Evolutionary conservation across 2,888 invertebrate genomes (phyloP).

Genomic region (Dorcus parallelipipedus): DNA sequence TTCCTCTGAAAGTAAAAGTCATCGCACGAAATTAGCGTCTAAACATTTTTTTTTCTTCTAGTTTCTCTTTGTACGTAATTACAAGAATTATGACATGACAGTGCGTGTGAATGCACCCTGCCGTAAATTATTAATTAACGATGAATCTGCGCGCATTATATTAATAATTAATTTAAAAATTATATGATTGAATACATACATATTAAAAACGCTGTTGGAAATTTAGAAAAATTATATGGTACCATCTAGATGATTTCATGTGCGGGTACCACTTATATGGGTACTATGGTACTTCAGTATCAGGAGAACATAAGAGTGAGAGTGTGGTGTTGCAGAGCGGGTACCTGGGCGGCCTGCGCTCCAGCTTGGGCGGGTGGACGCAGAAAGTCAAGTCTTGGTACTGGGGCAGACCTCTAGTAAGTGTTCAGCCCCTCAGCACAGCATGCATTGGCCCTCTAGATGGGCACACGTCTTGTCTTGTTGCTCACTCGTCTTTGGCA

Average conservation of each 20-base stretch:
- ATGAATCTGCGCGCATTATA: not conserved
- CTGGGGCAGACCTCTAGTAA: conserved; percentile 96
- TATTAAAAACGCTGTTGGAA: no score
- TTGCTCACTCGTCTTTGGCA: conserved; percentile 11
- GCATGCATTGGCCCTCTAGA: conserved; percentile 14
- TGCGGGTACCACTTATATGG: conserved; percentile 16
- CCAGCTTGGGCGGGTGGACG: conserved; percentile 93
- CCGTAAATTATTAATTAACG: not conserved
- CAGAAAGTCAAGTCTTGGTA: conserved; percentile 96
- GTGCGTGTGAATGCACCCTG: no score
- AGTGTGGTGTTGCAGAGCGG: conserved; percentile 67
- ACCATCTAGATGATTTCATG: not conserved
- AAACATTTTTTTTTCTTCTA: no score
- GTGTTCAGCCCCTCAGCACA: conserved; percentile 47
- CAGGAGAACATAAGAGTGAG: conserved; percentile 24
- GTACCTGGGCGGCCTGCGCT: conserved; percentile 90
- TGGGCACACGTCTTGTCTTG: conserved; percentile 21
- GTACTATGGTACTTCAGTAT: conserved; percentile 24
- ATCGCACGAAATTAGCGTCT: no score
- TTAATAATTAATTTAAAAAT: not conserved
- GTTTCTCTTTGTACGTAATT: no score
- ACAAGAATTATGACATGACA: no score
- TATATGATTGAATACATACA: no score
- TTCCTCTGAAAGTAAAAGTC: no score
- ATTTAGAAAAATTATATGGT: not conserved